These are phyloP conservation scores for Eciton burchellii DNA, from an alignment of 1,140 invertebrate genomes.

Conservation along the genomic window DNA sequence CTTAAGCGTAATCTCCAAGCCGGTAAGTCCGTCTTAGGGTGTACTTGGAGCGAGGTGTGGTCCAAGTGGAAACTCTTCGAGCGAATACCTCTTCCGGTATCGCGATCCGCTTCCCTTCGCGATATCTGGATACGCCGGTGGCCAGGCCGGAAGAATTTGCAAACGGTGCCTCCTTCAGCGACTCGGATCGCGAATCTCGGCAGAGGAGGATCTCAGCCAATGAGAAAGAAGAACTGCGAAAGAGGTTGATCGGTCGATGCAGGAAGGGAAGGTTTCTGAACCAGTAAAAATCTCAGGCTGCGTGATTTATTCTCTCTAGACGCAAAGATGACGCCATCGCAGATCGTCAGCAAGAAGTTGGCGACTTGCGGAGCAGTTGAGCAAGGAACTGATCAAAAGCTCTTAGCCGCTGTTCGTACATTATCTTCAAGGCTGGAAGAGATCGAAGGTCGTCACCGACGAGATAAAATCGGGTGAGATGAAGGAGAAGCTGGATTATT, in stretches of 20 bases:
- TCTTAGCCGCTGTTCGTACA: slow-evolving; percentile 93
- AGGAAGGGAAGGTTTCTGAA: background rate
- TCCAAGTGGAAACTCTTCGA: slow-evolving; percentile 16
- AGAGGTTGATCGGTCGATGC: background rate
- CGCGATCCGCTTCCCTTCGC: background rate
- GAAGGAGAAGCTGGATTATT: slow-evolving; percentile 87
- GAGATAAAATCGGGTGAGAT: slow-evolving; percentile 89
- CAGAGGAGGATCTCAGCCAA: too few relatives aligned
- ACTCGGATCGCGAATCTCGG: too few relatives aligned
- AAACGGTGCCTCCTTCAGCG: too few relatives aligned
- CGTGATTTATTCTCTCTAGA: slow-evolving; percentile 80
- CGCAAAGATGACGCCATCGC: slow-evolving; percentile 84
- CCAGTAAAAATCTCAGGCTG: too few relatives aligned
- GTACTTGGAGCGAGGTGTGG: slow-evolving; percentile 45
- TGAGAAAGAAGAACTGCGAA: background rate
- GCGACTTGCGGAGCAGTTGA: slow-evolving; percentile 95
- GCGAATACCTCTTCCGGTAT: slow-evolving; percentile 29
- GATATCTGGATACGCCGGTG: background rate
- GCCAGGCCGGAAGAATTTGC: background rate
- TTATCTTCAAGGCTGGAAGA: slow-evolving; percentile 93
- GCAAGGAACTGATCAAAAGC: slow-evolving; percentile 94
- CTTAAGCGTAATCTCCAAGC: slow-evolving; percentile 60
- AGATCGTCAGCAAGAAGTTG: slow-evolving; percentile 93
- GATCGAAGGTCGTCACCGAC: slow-evolving; percentile 88
- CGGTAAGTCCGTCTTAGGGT: slow-evolving; percentile 56